Evolutionary conservation across 2,888 invertebrate species (phyloP).

Genomic region (Acanthopleura granulata): DNA sequence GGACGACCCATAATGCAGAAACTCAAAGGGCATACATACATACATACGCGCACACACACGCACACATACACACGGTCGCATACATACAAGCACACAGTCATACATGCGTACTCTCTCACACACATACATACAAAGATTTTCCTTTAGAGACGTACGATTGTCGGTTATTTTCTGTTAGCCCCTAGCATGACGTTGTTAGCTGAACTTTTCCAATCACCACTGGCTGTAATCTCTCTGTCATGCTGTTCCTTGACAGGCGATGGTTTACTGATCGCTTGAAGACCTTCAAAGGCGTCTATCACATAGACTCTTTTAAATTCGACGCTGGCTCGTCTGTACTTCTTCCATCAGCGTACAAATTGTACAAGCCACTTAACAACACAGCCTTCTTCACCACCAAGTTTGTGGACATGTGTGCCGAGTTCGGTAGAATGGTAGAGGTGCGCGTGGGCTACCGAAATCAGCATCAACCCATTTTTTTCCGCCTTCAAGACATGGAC

Average conservation of each 20-base stretch:
- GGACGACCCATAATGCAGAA: too few species aligned
- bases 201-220: too few species aligned
- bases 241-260: constrained; percentile 70
- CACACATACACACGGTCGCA: too few species aligned
- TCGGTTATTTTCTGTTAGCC: too few species aligned
- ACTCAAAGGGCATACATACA: too few species aligned
- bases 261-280: constrained; percentile 82
- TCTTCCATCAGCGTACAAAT: constrained; percentile 40
- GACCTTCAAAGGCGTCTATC: constrained; percentile 75
- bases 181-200: too few species aligned
- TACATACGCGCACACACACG: too few species aligned
- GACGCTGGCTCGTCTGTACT: constrained; percentile 76
- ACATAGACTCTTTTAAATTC: constrained; percentile 89
- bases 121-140: too few species aligned
- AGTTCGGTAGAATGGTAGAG: constrained; percentile 34
- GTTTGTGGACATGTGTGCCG: constrained; percentile 41
- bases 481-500: constrained; percentile 85
- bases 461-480: constrained; percentile 82
- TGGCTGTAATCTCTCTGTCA: too few species aligned
- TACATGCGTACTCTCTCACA: too few species aligned
- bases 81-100: too few species aligned
- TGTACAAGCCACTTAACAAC: constrained; percentile 46
- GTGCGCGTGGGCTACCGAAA: constrained; percentile 70
- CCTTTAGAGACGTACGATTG: too few species aligned
- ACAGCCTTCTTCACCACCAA: constrained; percentile 36